Percentiles rank a stretch among this genome's conserved stretches.
phyloP scores from a whole-genome alignment of 2,888 invertebrate species.

The Papilio demoleus region DNA sequence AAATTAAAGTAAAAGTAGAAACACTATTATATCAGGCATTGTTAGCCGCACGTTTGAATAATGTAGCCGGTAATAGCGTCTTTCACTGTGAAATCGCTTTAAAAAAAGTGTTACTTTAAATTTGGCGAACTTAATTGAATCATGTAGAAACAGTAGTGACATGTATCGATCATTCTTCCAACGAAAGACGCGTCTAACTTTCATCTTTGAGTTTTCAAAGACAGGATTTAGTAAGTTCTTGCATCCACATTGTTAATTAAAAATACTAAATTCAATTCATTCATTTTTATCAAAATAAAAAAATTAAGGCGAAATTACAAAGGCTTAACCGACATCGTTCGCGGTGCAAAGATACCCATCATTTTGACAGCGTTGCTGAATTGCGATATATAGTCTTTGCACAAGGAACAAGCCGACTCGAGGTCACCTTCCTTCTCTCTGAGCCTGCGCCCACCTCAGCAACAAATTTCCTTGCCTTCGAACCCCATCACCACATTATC shows the following conservation, averaged over 20 bases:
- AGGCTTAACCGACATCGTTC: no score
- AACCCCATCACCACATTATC: no score
- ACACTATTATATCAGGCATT: conserved; percentile 15
- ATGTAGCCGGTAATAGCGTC: conserved; percentile 22
- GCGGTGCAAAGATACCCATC: no score
- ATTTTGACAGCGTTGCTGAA: no score
- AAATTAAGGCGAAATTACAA: no score
- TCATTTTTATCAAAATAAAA: no score
- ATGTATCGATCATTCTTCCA: conserved; percentile 61
- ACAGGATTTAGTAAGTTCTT: not conserved
- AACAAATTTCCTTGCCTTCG: no score
- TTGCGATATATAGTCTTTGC: no score
- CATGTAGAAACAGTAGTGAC: conserved; percentile 55
- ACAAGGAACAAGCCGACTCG: no score
- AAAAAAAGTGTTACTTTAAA: conserved; percentile 31
- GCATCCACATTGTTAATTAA: not conserved
- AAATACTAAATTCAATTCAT: conserved; percentile 33
- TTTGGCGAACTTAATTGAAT: conserved; percentile 39
- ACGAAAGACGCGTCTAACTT: conserved; percentile 40
- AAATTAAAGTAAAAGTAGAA: conserved; percentile 18
- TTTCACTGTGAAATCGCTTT: conserved; percentile 31
- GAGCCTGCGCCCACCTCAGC: no score
- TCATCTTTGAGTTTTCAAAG: not conserved
- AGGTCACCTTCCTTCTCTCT: no score
- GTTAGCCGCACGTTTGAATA: conserved; percentile 30